These are phyloP conservation scores for Tricholaema leucomelas DNA, from an alignment of 2,113 vertebrate genomes.

Conservation along the genomic window DNA sequence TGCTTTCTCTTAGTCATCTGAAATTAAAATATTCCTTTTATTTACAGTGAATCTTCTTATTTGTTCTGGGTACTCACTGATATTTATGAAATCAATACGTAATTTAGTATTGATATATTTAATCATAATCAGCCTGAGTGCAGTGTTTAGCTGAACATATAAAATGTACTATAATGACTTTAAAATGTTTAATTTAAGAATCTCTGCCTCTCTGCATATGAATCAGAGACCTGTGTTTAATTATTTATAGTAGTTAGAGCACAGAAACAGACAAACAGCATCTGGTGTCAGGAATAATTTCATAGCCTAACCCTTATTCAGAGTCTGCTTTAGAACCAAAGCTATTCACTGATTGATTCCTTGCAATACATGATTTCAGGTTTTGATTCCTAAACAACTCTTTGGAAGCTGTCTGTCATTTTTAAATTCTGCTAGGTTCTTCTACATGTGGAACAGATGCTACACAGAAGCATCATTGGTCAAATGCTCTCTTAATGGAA, in stretches of 20 bases:
- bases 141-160: slow-evolving; percentile 69
- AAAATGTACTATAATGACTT: slow-evolving; percentile 76
- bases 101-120: slow-evolving; percentile 72
- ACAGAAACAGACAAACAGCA: slow-evolving; percentile 80
- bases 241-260: slow-evolving; percentile 81
- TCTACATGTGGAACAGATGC: not conserved
- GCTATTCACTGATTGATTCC: slow-evolving; percentile 33
- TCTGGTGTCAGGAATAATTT: slow-evolving; percentile 74
- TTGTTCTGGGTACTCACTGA: slow-evolving; percentile 57
- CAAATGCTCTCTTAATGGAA: not conserved
- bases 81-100: slow-evolving; percentile 78
- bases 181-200: slow-evolving; percentile 82
- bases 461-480: not conserved
- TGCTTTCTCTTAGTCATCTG: slow-evolving; percentile 16
- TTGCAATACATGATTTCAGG: not conserved
- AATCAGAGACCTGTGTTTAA: slow-evolving; percentile 80
- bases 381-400: not conserved
- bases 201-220: slow-evolving; percentile 71
- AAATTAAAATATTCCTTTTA: slow-evolving; percentile 64
- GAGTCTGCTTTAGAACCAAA: slow-evolving; percentile 9
- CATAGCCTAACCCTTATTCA: not conserved
- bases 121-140: slow-evolving; percentile 73
- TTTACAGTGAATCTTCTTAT: slow-evolving; percentile 57
- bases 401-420: not conserved
- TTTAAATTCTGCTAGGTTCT: not conserved